Percentiles rank a stretch among this genome's conserved stretches.
phyloP scores from a whole-genome alignment of 1,140 invertebrate genomes.

The Dinothrombium tinctorium region DNA sequence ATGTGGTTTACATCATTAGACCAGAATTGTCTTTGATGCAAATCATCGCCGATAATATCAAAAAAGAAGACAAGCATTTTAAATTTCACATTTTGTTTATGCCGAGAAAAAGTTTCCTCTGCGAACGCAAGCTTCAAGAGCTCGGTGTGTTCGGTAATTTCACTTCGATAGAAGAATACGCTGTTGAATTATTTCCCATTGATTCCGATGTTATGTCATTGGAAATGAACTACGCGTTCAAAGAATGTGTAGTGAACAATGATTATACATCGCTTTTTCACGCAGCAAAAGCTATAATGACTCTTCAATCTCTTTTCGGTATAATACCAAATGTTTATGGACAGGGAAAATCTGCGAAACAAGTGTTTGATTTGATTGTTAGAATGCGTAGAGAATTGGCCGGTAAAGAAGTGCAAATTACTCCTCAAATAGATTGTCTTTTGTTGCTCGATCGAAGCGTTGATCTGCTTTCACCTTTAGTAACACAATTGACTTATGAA shows the following conservation, averaged over 20 bases:
- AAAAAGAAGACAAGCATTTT: constrained; percentile 26
- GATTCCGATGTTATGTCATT: constrained; percentile 80
- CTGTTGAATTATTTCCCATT: constrained; percentile 66
- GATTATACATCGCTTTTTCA: constrained; percentile 67
- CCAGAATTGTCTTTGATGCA: constrained; percentile 61
- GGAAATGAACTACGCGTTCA: constrained; percentile 35
- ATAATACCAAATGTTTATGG: constrained; percentile 67
- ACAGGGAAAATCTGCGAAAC: constrained; percentile 61
- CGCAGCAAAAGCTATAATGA: constrained; percentile 61
- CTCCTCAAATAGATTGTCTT: constrained; percentile 56
- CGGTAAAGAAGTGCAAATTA: constrained; percentile 22
- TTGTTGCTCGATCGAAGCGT: constrained; percentile 64
- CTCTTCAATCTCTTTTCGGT: constrained; percentile 64
- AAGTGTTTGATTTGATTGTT: constrained; percentile 64
- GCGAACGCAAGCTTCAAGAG: constrained; percentile 44
- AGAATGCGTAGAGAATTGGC: constrained; percentile 43
- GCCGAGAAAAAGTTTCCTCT: constrained; percentile 58
- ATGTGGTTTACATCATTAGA: constrained; percentile 69
- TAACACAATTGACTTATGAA: constrained; percentile 90
- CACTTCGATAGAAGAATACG: constrained; percentile 52
- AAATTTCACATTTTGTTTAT: constrained; percentile 54
- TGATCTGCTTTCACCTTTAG: constrained; percentile 71
- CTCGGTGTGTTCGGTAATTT: constrained; percentile 49
- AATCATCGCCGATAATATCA: constrained; percentile 54
- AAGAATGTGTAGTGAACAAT: constrained; percentile 60